Evolutionary conservation across 2,888 invertebrate genomes (phyloP), one percentile per base, ranked within the genome.

Genomic region (Herminia tarsipennalis): DNA sequence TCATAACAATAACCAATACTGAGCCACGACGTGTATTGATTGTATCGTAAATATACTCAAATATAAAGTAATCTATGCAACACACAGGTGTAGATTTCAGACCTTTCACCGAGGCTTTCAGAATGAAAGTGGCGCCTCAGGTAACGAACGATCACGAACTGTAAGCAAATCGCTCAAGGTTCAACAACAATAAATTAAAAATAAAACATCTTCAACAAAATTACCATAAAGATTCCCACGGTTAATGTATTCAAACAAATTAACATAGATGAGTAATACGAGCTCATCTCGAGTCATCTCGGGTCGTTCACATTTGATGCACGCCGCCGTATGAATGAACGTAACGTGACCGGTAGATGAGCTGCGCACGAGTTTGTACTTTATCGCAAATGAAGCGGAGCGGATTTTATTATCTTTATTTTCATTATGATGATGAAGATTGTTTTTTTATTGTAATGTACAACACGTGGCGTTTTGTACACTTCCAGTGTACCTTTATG

Each of bases 221-320:
- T 59, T 63, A 45, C 14, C 47, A 63, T 56, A 53, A 43, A 39
- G 25, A 50, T 59, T 56, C 52, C 29, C 56, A 52, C 52, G 43
- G n/a, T 17, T 59, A 66, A 64, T 66, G 20, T 63, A 64, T 63
- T 59, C 46, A 41, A 14, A 18, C 13, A 33, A 13, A 66, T 55
- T 53, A 55, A 38, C 40, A 56, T 56, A 42, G 67, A 64, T 66
- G 67, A 64, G 64, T 66, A 57, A 47, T 37, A 10, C 35, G 25
- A 14, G 30, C 47, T 63, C 67, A 66, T 66, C 67, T 55, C 27
- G 35, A 41, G 30, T 34, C 40, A 63, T 66, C 60, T 52, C 29
- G 4, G 63, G 66, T 63, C 66, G 40, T 49, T 63, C 48, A 66
- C 66, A 55, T 66, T 45, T 21, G 27, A 45, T 40, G 44, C 33